phyloP scores from a whole-genome alignment of 2,888 invertebrate species.

The Rhimphoctona megacephalus region DNA sequence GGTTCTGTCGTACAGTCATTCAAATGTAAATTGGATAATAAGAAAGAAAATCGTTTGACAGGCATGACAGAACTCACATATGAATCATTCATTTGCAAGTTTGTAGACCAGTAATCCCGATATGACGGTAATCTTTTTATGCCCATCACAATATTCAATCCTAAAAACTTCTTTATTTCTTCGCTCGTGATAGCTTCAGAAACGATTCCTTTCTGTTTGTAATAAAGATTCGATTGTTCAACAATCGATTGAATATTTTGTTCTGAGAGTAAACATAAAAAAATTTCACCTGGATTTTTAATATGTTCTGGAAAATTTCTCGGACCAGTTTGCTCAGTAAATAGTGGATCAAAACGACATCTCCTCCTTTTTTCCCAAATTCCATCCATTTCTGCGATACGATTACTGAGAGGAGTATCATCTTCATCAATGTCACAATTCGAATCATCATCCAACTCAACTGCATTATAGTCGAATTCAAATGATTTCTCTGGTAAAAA shows the following conservation, averaged over 20 bases:
- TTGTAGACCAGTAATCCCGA: conserved; percentile 31
- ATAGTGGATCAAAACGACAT: neutral
- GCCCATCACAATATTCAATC: conserved; percentile 32
- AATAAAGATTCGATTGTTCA: too few relatives aligned
- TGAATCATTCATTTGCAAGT: conserved; percentile 9
- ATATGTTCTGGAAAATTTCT: neutral
- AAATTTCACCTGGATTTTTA: too few relatives aligned
- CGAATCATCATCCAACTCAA: conserved; percentile 15
- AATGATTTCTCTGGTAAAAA: conserved; percentile 15
- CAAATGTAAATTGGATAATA: neutral
- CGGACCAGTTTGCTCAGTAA: conserved; percentile 4
- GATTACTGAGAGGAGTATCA: conserved; percentile 21
- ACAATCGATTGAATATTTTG: neutral
- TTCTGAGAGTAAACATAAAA: neutral
- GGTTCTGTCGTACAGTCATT: conserved; percentile 65
- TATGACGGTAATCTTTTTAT: conserved; percentile 35
- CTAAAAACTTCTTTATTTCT: conserved; percentile 38
- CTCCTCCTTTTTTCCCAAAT: too few relatives aligned
- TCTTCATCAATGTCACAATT: conserved; percentile 14
- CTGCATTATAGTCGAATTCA: conserved; percentile 14
- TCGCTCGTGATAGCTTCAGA: conserved; percentile 12
- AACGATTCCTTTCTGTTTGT: too few relatives aligned
- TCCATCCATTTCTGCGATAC: conserved; percentile 1
- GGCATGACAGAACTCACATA: too few relatives aligned
- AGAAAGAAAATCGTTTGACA: too few relatives aligned